phyloP scores from a whole-genome alignment of 2,797 vertebrate genomes.

The Sternotherus odoratus region DNA sequence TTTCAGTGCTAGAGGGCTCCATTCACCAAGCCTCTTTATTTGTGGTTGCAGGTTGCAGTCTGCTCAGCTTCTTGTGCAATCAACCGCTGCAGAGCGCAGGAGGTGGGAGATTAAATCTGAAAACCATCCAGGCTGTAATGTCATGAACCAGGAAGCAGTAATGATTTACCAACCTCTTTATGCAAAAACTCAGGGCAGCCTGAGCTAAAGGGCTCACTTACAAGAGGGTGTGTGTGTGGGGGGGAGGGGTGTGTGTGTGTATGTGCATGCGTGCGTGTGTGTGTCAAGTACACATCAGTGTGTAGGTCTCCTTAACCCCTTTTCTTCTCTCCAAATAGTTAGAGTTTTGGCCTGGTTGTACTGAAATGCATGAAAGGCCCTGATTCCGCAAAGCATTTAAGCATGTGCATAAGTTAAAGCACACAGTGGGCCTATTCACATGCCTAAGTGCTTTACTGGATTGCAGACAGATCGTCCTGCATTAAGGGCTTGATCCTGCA shows the following conservation, averaged over 20 bases:
- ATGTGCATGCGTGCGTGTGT: too few relatives aligned
- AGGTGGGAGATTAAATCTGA: conserved; percentile 72
- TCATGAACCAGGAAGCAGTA: conserved; percentile 81
- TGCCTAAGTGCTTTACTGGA: not conserved
- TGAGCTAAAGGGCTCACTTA: conserved; percentile 59
- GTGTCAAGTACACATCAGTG: not conserved
- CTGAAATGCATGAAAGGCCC: fast-evolving
- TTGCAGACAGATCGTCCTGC: not conserved
- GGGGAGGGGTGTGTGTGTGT: too few relatives aligned
- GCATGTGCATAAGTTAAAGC: not conserved
- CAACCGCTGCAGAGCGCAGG: conserved; percentile 13
- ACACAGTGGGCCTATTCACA: not conserved
- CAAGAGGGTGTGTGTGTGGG: not conserved
- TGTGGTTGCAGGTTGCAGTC: not conserved
- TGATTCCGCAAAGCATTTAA: not conserved
- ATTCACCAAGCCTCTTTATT: not conserved
- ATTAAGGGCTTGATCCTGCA: not conserved
- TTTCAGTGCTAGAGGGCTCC: not conserved
- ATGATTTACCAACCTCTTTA: conserved; percentile 72
- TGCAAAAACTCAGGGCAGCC: conserved; percentile 76
- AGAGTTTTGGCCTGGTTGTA: not conserved
- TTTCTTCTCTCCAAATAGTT: not conserved
- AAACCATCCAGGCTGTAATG: conserved; percentile 66
- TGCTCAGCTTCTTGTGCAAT: not conserved
- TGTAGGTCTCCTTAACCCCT: conserved; percentile 38